A percentile compares a stretch with the other conserved stretches of the same genome.
Conservation (phyloP, 2,113 vertebrate genomes). For the Melanerpes aurifrons region DNA sequence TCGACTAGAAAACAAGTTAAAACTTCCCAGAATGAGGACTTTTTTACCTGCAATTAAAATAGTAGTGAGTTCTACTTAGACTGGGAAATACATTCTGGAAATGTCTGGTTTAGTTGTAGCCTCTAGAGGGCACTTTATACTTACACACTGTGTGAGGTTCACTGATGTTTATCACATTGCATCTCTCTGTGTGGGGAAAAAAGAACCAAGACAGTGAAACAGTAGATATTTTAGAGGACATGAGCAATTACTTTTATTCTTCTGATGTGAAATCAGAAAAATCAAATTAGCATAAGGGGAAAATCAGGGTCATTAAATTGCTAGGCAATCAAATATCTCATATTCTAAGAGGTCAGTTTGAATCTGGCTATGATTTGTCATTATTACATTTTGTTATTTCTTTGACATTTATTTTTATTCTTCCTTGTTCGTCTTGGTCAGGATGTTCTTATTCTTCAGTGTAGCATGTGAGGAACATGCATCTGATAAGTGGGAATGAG, state of each 20-base stretch:
- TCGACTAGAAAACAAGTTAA: not conserved
- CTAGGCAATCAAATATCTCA: not conserved
- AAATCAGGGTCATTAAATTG: not conserved
- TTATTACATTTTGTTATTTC: not conserved
- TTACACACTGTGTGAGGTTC: not conserved
- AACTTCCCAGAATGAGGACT: not conserved
- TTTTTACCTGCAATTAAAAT: not conserved
- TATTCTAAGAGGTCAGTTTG: not conserved
- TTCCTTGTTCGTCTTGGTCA: not conserved
- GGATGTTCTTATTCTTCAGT: not conserved
- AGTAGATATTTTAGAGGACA: not conserved
- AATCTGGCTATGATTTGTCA: not conserved
- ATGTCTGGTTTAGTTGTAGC: not conserved
- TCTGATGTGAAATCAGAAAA: not conserved
- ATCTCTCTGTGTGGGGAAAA: not conserved
- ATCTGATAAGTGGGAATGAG: not conserved
- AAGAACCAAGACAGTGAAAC: not conserved
- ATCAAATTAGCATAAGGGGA: not conserved
- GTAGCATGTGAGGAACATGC: not conserved
- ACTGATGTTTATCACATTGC: not conserved
- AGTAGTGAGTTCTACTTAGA: not conserved
- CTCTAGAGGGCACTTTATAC: constrained; percentile 59
- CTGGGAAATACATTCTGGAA: not conserved
- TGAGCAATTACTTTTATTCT: not conserved
- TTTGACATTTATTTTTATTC: not conserved